Evolutionary conservation across 2,888 invertebrate species (phyloP).

Genomic region (Nycteola revayana): DNA sequence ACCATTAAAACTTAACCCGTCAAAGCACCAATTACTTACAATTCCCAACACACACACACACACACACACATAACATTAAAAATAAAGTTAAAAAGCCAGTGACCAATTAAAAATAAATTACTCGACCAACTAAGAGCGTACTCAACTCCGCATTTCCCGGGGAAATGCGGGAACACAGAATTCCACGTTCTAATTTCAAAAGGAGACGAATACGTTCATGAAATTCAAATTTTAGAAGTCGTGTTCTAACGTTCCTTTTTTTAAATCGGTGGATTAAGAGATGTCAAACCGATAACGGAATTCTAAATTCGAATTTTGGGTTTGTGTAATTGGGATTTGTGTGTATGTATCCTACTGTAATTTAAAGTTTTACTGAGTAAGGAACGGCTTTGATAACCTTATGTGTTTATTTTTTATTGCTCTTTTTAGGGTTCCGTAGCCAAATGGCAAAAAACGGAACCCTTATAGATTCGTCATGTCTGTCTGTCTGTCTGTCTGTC

Average conservation of each 20-base stretch:
- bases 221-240: conserved; percentile 47
- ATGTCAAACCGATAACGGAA: conserved; percentile 40
- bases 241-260: conserved; percentile 32
- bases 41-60: too few relatives aligned
- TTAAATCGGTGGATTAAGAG: conserved; percentile 41
- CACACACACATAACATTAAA: conserved; percentile 9
- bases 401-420: too few relatives aligned
- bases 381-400: too few relatives aligned
- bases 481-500: too few relatives aligned
- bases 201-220: conserved; percentile 39
- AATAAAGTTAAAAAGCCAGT: conserved; percentile 16
- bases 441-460: too few relatives aligned
- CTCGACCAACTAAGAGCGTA: conserved; percentile 27
- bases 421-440: too few relatives aligned
- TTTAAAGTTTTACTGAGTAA: too few relatives aligned
- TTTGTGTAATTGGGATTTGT: conserved; percentile 11
- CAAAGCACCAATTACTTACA: neutral
- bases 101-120: conserved; percentile 49
- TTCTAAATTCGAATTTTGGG: conserved; percentile 13
- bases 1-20: conserved; percentile 6
- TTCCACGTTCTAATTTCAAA: conserved; percentile 46
- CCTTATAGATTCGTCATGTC: too few relatives aligned
- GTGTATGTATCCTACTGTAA: neutral
- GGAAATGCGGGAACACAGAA: conserved; percentile 34
- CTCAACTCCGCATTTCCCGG: conserved; percentile 25